Evolutionary conservation across 2,113 vertebrate species (phyloP).

Genomic region (Lampris incognitus): DNA sequence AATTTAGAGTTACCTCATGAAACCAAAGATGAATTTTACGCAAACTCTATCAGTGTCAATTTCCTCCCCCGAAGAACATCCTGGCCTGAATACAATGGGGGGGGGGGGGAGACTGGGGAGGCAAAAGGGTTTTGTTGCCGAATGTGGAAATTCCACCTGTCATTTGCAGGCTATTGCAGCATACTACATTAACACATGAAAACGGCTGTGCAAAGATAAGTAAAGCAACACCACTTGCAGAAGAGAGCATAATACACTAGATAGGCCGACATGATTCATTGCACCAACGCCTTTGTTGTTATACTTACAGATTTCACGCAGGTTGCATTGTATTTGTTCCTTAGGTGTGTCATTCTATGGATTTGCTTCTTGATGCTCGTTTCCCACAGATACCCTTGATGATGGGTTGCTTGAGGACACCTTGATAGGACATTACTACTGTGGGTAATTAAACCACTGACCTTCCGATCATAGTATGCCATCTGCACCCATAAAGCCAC

Average conservation of each 20-base stretch:
- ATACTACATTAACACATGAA: constrained; percentile 28
- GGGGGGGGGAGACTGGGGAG: no score
- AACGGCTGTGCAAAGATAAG: constrained; percentile 8
- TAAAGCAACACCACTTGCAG: constrained; percentile 20
- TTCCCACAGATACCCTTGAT: no score
- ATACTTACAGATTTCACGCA: constrained; percentile 38
- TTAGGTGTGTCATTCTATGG: no score
- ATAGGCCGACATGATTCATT: constrained; percentile 38
- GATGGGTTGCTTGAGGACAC: no score
- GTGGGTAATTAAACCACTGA: no score
- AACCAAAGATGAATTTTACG: constrained; percentile 1
- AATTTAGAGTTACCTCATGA: neutral
- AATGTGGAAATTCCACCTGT: constrained; percentile 20
- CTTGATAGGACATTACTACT: no score
- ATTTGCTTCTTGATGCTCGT: no score
- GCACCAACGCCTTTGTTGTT: constrained; percentile 25
- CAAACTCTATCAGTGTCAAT: constrained; percentile 20
- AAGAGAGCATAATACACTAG: constrained; percentile 27
- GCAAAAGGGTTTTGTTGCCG: neutral
- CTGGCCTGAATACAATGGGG: no score
- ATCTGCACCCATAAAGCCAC: no score
- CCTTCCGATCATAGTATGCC: no score
- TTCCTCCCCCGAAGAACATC: constrained; percentile 9
- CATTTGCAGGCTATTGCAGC: constrained; percentile 12
- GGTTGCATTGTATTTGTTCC: no score